Evolutionary conservation across 2,888 invertebrate genomes (phyloP), one percentile per base, ranked within the genome.

Genomic region (Nasonovia ribisnigri): DNA sequence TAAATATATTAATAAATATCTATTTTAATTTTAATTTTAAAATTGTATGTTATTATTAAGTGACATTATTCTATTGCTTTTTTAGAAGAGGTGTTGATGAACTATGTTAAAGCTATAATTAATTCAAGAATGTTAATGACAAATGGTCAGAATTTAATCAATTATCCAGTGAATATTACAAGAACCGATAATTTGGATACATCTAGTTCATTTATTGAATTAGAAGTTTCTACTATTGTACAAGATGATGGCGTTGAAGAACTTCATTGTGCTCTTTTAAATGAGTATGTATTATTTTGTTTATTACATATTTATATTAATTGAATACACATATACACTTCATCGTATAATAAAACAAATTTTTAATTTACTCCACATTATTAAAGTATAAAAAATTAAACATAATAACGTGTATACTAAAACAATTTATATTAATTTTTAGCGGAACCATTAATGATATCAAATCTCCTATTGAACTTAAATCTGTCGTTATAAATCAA

Each of bases 241-340:
- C 93, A 93, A 43, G n/a, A 60, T 60, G 92, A 94, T 20, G 94
- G 94, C 51, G 94, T 94, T 57, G 94, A 94, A 91, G 94, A 94
- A 87, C 92, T 94, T 57, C 92, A 88, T 43, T 94, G 94, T 90
- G 67, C 84, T 36, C 46, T 94, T 46, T 91, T 92, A 60, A 93
- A 94, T 84, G 94, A 94, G 94, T 94, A 86, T 54, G 92, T 92
- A 36, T 46, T 67, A 67, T 10, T 67, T 67, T 46, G 46, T 46
- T 46, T 89, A 77, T 48, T 88, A 51, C 42, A 42, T 54, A 42
- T 4, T 11, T 42, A 57, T 42, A 20, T 88, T n/a, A 48, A 88
- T 20, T 20, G n/a, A n/a, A 88, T 48, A 36, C 8, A 51, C 11
- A 0, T 26, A 29, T 43, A 43, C 2, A 43, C 43, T 26, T 43